These are phyloP conservation scores for Mythimna loreyi DNA, from an alignment of 2,888 invertebrate species.

Conservation along the genomic window DNA sequence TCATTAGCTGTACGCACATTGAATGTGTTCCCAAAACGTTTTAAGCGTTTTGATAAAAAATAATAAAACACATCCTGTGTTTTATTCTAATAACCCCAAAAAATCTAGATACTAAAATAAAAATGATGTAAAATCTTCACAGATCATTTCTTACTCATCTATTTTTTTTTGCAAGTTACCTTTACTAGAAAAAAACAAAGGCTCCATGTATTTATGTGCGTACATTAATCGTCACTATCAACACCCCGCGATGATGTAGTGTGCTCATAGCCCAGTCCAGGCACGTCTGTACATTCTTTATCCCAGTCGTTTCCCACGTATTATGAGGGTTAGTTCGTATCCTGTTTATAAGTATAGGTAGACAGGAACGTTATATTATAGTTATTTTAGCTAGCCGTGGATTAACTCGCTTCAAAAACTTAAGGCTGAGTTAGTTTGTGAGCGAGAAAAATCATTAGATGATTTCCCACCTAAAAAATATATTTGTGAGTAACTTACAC, in stretches of 20 bases:
- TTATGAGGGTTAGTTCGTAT: constrained; percentile 23
- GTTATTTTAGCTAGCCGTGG: neutral
- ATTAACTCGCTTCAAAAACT: neutral
- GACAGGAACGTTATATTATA: neutral
- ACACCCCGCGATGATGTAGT: constrained; percentile 33
- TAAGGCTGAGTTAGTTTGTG: no score
- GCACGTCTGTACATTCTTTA: constrained; percentile 41
- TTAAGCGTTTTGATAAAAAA: no score
- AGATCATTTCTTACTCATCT: neutral
- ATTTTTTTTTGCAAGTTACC: neutral
- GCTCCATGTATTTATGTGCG: constrained; percentile 26
- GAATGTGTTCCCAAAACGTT: no score
- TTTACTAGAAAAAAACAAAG: constrained; percentile 15
- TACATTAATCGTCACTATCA: constrained; percentile 38
- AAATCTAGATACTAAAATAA: neutral
- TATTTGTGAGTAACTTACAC: no score
- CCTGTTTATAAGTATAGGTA: constrained; percentile 9
- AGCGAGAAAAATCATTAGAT: no score
- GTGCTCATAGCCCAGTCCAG: constrained; percentile 17
- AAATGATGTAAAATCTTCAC: neutral
- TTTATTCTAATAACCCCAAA: neutral
- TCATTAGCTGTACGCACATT: no score
- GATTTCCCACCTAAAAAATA: no score
- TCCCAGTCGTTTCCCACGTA: constrained; percentile 34
- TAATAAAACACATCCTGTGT: no score